Evolutionary conservation across 2,888 invertebrate genomes (phyloP).

Genomic region (Synergus umbraculus): DNA sequence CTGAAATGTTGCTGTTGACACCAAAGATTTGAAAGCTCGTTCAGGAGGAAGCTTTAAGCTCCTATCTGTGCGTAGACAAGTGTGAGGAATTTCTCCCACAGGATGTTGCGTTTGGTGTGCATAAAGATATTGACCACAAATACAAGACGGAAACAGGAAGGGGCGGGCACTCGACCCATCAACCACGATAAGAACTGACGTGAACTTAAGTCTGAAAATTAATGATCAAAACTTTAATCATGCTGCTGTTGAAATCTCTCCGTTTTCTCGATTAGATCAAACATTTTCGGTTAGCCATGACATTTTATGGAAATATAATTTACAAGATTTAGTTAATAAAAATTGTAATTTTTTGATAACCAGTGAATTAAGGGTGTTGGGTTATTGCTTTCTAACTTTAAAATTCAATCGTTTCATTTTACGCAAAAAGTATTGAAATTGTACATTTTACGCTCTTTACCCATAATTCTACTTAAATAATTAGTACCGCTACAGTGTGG

Average conservation of each 20-base stretch:
- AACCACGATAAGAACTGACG: slow-evolving; percentile 10
- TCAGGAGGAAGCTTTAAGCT: slow-evolving; percentile 10
- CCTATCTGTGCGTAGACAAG: not conserved
- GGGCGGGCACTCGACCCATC: slow-evolving; percentile 8
- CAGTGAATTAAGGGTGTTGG: too few relatives aligned
- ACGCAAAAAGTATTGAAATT: too few relatives aligned
- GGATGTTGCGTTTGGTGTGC: slow-evolving; percentile 25
- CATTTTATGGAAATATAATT: too few relatives aligned
- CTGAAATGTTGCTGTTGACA: not conserved
- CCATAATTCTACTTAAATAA: too few relatives aligned
- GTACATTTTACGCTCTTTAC: too few relatives aligned
- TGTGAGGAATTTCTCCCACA: not conserved
- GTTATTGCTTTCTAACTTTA: too few relatives aligned
- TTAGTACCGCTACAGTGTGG: too few relatives aligned
- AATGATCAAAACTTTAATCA: not conserved
- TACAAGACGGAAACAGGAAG: slow-evolving; percentile 32
- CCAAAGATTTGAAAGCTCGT: not conserved
- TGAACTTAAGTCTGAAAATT: not conserved
- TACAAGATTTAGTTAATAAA: too few relatives aligned
- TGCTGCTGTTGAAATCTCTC: not conserved
- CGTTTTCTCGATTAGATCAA: not conserved
- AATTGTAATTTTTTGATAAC: too few relatives aligned
- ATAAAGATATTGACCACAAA: slow-evolving; percentile 32
- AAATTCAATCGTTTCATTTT: too few relatives aligned
- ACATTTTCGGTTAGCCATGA: too few relatives aligned